Evolutionary conservation across 2,113 vertebrate genomes (phyloP), one percentile per base, ranked within the genome.

Genomic region (Butorides virescens): DNA sequence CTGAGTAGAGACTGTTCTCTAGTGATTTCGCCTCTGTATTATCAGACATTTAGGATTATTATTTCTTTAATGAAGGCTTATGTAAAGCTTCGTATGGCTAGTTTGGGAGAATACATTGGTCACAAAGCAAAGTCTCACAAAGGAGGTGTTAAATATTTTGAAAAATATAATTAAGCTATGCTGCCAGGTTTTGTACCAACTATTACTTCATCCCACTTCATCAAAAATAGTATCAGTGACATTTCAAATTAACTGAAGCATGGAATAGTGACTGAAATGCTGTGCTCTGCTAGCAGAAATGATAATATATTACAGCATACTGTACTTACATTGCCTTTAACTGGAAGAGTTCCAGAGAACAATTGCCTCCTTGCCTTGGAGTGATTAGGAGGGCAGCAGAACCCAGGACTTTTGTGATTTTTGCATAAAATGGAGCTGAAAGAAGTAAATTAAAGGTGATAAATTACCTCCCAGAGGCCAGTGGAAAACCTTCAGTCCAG

Each of bases 1-100:
- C 15, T 49, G 5, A 5, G 6, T 56, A 74, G 26, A 66, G 1
- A 1, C 6, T 1, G 0, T 70, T 93, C 15, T 66, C 37, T 32
- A 15, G 22, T 7, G 19, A 34, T 82, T 94, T 80, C 22, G 0
- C 13, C 67, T 81, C 44, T 77, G 1, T 61, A 72, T 78, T 92
- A 85, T 76, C 61, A 52, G 26, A 70, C 5, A 34, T 63, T 63
- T 36, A 92, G 47, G 26, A 15, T 22, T 79, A 29, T 32, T 36
- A 3, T 30, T 47, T 25, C 90, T 88, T 67, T 11, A 50, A 66
- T 71, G 15, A 70, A 91, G 32, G 7, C 10, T 81, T 88, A 61
- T 44, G 13, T 49, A 74, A 56, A 70, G 16, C 21, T 15, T 79
- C 18, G n/a, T 70, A 84, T 20, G n/a, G 11, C 7, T 61, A 59